Evolutionary conservation across 2,113 vertebrate genomes (phyloP).

Genomic region (Myotis yumanensis): DNA sequence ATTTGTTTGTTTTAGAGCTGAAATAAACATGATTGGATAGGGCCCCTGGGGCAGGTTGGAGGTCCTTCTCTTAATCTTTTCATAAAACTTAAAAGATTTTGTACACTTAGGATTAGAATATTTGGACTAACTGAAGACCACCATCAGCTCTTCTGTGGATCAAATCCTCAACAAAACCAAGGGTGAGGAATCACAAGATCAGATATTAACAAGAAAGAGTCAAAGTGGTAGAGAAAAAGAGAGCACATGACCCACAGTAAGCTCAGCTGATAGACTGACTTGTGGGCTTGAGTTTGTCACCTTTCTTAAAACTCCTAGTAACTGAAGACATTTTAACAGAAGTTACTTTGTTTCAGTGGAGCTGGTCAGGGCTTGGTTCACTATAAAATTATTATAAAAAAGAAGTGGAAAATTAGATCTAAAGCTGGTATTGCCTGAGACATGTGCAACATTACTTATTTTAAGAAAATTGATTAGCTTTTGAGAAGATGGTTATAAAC

Average conservation of each 20-base stretch:
- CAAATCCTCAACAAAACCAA: background rate
- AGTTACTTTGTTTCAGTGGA: background rate
- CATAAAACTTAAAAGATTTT: background rate
- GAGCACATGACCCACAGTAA: rapidly evolving
- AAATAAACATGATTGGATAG: background rate
- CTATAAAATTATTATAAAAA: background rate
- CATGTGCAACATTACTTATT: background rate
- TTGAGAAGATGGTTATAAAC: background rate
- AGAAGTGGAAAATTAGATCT: background rate
- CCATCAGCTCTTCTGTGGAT: background rate
- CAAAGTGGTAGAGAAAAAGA: background rate
- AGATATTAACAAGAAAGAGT: background rate
- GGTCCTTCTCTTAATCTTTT: background rate
- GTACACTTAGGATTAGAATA: background rate
- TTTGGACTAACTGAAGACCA: background rate
- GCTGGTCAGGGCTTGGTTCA: rapidly evolving
- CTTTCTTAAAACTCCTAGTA: background rate
- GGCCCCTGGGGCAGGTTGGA: background rate
- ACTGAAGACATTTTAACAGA: background rate
- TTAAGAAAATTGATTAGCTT: background rate
- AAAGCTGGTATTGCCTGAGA: background rate
- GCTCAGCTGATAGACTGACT: background rate
- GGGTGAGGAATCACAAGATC: background rate
- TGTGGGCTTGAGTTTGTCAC: background rate
- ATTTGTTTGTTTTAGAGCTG: background rate